These are phyloP conservation scores for Perca schrenkii DNA, from an alignment of 2,113 vertebrate species.

Conservation along the genomic window DNA sequence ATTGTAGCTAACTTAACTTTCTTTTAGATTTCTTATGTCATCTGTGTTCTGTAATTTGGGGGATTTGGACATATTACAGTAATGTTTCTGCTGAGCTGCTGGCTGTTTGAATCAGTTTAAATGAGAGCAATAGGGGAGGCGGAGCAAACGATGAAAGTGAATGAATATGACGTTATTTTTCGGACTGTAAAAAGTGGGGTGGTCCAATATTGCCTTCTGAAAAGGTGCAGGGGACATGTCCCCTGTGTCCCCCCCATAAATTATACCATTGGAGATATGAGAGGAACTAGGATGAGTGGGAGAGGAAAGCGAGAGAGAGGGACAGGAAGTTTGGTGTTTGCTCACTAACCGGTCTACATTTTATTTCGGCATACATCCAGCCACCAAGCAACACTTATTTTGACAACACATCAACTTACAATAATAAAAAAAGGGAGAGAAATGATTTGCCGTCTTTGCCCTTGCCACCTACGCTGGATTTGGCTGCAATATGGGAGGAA, in stretches of 20 bases:
- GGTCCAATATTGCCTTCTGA: neutral
- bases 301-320: neutral
- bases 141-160: too few species aligned
- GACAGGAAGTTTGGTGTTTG: constrained; percentile 27
- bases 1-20: too few species aligned
- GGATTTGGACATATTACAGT: too few species aligned
- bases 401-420: constrained; percentile 8
- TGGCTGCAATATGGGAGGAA: neutral
- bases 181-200: neutral
- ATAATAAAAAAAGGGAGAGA: neutral
- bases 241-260: neutral
- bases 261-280: neutral
- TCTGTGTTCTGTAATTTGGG: too few species aligned
- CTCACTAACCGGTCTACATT: constrained; percentile 19
- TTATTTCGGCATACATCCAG: constrained; percentile 20
- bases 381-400: constrained; percentile 47
- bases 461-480: constrained; percentile 21
- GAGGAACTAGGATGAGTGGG: neutral
- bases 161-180: neutral
- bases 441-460: neutral
- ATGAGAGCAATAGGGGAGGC: too few species aligned
- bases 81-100: too few species aligned
- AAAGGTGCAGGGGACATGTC: neutral
- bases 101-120: too few species aligned
- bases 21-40: too few species aligned